These are phyloP conservation scores for Orthonychiurus folsomi DNA, from an alignment of 2,888 invertebrate species.

Conservation along the genomic window DNA sequence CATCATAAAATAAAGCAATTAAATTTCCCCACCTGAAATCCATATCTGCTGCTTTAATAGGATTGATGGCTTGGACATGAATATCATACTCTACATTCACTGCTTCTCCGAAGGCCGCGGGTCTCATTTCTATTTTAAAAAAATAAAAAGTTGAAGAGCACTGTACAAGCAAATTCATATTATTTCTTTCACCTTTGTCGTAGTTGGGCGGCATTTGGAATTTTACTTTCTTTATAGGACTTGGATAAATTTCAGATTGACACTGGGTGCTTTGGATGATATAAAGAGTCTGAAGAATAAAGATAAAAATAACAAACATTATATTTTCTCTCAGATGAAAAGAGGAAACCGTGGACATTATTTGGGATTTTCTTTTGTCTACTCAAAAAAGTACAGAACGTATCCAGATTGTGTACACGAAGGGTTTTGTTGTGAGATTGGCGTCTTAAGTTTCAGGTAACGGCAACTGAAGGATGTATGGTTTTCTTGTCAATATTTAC, in stretches of 20 bases:
- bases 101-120: constrained; percentile 7
- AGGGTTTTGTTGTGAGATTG: too few relatives aligned
- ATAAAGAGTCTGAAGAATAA: too few relatives aligned
- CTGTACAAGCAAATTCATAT: neutral
- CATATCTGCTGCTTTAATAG: constrained; percentile 84
- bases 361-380: too few relatives aligned
- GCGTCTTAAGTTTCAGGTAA: too few relatives aligned
- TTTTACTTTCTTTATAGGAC: neutral
- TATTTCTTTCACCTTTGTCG: constrained; percentile 7
- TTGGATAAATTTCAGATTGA: neutral
- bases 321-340: too few relatives aligned
- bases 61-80: constrained; percentile 75
- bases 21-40: constrained; percentile 61
- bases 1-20: neutral
- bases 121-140: constrained; percentile 5
- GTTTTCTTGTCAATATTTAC: too few relatives aligned
- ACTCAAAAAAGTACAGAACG: too few relatives aligned
- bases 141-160: neutral
- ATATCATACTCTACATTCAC: constrained; percentile 62
- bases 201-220: constrained; percentile 2
- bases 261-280: too few relatives aligned
- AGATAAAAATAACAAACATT: too few relatives aligned
- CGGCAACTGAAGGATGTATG: too few relatives aligned
- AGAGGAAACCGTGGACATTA: too few relatives aligned
- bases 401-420: too few relatives aligned